Evolutionary conservation across 64 coral and sea anemone genomes (phyloP).

Genomic region (Actinia equina): DNA sequence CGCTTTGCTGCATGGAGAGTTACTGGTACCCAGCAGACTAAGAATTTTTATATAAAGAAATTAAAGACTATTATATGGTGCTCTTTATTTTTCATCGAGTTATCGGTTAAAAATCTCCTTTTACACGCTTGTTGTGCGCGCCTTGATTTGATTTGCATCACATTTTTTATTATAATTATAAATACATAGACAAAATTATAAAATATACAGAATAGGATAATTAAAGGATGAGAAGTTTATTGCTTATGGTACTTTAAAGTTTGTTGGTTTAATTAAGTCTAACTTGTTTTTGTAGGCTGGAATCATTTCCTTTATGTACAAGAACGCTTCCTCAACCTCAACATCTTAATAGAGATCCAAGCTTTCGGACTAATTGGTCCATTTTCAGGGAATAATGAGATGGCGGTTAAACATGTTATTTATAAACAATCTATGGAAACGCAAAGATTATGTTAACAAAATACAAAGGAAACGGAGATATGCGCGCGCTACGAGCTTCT

Average conservation of each 20-base stretch:
- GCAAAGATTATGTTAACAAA: too few species aligned
- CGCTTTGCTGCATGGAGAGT: background rate
- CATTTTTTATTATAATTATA: conserved; percentile 24
- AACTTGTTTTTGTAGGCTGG: too few species aligned
- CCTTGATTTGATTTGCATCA: background rate
- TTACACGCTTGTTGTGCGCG: background rate
- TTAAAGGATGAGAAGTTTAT: conserved; percentile 8
- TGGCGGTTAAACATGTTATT: too few species aligned
- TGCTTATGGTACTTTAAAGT: background rate
- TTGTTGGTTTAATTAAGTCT: too few species aligned
- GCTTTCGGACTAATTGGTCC: too few species aligned
- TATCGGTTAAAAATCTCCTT: background rate
- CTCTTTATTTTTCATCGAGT: background rate
- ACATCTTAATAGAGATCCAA: too few species aligned
- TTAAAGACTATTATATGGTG: background rate
- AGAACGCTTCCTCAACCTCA: too few species aligned
- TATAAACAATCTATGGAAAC: too few species aligned
- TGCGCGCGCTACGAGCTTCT: too few species aligned
- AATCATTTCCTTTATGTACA: too few species aligned
- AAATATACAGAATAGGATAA: conserved; percentile 5
- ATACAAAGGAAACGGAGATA: too few species aligned
- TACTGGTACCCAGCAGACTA: background rate
- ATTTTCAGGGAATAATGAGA: too few species aligned
- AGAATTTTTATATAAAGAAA: background rate
- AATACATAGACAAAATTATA: conserved; percentile 27